These are phyloP conservation scores for Hyposoter didymator DNA, from an alignment of 2,888 invertebrate species.

Conservation along the genomic window DNA sequence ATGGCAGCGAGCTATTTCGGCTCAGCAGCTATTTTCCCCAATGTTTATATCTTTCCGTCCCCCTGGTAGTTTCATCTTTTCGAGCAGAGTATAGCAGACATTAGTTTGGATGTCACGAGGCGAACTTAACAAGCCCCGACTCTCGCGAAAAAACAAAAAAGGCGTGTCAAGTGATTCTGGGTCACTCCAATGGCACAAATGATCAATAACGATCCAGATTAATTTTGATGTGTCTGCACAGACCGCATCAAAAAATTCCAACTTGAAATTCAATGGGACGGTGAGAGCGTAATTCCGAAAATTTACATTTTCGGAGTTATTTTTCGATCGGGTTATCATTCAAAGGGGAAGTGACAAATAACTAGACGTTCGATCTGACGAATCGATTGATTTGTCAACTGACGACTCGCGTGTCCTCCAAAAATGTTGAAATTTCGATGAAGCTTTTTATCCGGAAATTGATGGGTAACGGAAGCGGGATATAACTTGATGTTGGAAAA, in stretches of 20 bases:
- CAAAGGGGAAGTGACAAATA: neutral
- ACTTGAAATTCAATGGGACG: neutral
- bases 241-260: neutral
- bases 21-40: constrained; percentile 43
- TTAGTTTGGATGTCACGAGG: constrained; percentile 11
- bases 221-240: neutral
- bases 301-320: neutral
- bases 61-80: neutral
- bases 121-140: constrained; percentile 10
- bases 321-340: neutral
- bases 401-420: no score
- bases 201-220: neutral
- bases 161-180: constrained; percentile 5
- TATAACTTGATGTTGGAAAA: no score
- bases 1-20: constrained; percentile 46
- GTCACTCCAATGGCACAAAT: neutral
- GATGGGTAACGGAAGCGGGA: no score
- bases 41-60: constrained; percentile 35
- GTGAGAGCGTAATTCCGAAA: no score
- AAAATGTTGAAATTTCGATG: no score
- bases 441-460: no score
- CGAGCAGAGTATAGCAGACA: neutral
- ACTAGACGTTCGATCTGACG: no score
- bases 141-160: neutral
- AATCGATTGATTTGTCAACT: no score